Base-by-base conservation (phyloP, 2,797 vertebrate genomes). In the Sebastes itinus region DNA sequence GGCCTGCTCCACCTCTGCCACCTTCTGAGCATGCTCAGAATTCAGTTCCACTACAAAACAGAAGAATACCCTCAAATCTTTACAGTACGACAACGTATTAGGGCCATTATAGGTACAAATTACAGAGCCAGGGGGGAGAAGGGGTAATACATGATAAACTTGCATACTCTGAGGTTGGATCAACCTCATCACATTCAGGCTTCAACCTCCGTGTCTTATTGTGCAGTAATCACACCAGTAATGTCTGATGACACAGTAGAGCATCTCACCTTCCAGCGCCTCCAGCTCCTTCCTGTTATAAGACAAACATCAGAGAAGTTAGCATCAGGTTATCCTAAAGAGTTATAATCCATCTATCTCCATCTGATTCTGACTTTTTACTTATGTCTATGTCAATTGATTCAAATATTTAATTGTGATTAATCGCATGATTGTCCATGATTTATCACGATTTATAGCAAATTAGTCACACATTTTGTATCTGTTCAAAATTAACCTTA, bases 261-360 rank as follows among this genome's bases (percentile, higher is more conserved):
- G 61, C 7, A 55, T 7, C 95, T 97, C 95, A 99, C 98, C 97
- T 97, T 99, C 97, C 80, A 98, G 94, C 32, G 89, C 89, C 89
- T 99, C 97, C 71, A 98, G 89, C 90, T 98, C 98, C 94, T 94
- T 98, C 95, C 98, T 99, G 93, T 90, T 87, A 80, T 55, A 82
- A 94, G 30, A 94, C 77, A 78, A 87, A 90, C 20, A 75, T 12
- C 38, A 82, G 25, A 77, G 2, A 68, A 62, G 4, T 23, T 49
- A 65, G 20, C 16, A 79, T 80, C 60, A 82, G 20, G 32, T 38
- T 59, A 27, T 27, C 27, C 33, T 27, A 30, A 66, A 66, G 25
- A 49, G 38, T 42, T 42, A 6, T 42, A 42, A 42, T n/a, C n/a
- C 20, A 55, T 7, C 4, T 32, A 30, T 20, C 7, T 18, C 28